Base-by-base conservation (phyloP, 2,113 vertebrate species). In the Scomber japonicus region DNA sequence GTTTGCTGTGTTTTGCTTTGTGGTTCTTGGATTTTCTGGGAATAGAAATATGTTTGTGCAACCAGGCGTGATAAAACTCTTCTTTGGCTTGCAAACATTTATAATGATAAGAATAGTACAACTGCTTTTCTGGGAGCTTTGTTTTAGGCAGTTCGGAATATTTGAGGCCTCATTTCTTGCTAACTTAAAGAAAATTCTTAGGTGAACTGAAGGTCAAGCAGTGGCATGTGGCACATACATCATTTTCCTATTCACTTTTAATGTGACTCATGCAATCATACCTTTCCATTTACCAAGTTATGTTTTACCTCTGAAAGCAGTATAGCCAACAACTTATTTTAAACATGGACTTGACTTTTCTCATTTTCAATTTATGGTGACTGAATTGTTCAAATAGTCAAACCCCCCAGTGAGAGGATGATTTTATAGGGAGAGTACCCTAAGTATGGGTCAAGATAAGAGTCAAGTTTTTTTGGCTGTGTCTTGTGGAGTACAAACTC, bases 401-500 rank as follows among this genome's bases (percentile, higher is more conserved):
- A 88, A 90, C 24, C 76, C 76, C 89, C 83, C 83, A 76, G 61
- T 86, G 82, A 88, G 87, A 27, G 85, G 74, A 84, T 76, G 61
- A 86, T 91, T 94, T 91, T 88, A 84, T 88, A 75, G 79, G 69
- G 80, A 89, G 80, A 79, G 69, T 91, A 91, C 69, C 87, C 86
- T 82, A 88, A 92, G 85, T 89, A 84, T 81, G 89, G 96, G 96
- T 97, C 96, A 97, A 94, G 93, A 93, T 95, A 84, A 92, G 92
- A 96, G 95, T 95, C 94, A 94, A 93, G 84, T 87, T 91, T 88
- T 92, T 93, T 95, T 94, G 92, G 90, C 94, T 93, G 79, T 78
- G 95, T 96, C 96, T 95, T 96, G 95, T 95, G 90, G 94, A 96
- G 94, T 94, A 83, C 95, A 93, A 93, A 95, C 94, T 95, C 95